Percentiles rank a stretch among this genome's conserved stretches.
Evolutionary conservation across 1,140 invertebrate genomes (phyloP).

Genomic region (Achatina immaculata): DNA sequence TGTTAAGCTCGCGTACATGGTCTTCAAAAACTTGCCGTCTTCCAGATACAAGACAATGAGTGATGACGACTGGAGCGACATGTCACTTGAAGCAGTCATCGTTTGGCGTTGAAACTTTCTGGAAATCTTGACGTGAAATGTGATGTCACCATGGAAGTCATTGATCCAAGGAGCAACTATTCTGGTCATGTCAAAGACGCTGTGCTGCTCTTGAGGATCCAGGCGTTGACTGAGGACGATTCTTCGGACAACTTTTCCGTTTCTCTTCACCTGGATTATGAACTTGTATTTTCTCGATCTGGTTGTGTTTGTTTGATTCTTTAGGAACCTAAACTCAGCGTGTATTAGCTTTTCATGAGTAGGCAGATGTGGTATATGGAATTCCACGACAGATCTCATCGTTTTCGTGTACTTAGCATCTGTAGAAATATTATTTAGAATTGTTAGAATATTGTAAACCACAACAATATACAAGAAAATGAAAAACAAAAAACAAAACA

Average conservation of each 20-base stretch:
- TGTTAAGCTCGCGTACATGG: conserved; percentile 53
- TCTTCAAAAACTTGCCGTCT: conserved; percentile 52
- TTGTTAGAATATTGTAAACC: too few species aligned
- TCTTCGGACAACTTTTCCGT: conserved; percentile 36
- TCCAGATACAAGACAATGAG: conserved; percentile 57
- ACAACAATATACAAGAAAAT: too few species aligned
- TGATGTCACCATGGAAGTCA: conserved; percentile 48
- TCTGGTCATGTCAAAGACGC: conserved; percentile 48
- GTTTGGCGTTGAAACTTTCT: conserved; percentile 30
- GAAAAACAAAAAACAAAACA: too few species aligned
- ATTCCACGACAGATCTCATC: conserved; percentile 32
- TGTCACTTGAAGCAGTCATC: conserved; percentile 13
- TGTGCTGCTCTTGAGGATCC: conserved; percentile 37
- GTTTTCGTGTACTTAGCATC: conserved; percentile 25
- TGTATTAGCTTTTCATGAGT: conserved; percentile 47
- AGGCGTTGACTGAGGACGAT: conserved; percentile 29
- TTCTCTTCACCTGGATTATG: conserved; percentile 35
- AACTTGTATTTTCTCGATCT: conserved; percentile 37
- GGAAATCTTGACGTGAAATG: conserved; percentile 41
- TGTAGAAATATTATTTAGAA: too few species aligned
- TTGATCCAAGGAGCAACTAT: conserved; percentile 45
- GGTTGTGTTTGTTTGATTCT: conserved; percentile 5
- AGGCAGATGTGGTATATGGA: conserved; percentile 46
- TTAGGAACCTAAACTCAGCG: conserved; percentile 51
- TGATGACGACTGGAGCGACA: conserved; percentile 27